These are phyloP conservation scores for Thyatira batis DNA, from an alignment of 2,888 invertebrate genomes.

Conservation along the genomic window DNA sequence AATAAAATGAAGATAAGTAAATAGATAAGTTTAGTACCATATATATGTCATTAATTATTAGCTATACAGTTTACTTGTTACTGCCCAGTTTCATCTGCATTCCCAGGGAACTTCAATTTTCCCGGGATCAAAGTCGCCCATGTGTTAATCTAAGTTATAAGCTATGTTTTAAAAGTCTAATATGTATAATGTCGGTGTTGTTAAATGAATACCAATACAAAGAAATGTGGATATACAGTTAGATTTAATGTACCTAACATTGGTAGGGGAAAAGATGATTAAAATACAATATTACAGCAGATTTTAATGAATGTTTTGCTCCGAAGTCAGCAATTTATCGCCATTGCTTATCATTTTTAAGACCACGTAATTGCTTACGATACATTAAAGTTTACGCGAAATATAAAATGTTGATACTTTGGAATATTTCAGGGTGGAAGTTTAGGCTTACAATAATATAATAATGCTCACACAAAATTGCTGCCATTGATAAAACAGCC, in stretches of 20 bases:
- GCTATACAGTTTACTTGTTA: too few relatives aligned
- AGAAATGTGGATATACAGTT: too few relatives aligned
- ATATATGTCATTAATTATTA: too few relatives aligned
- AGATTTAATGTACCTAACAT: neutral
- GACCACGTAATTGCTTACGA: constrained; percentile 49
- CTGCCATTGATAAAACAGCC: constrained; percentile 94
- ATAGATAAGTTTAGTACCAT: too few relatives aligned
- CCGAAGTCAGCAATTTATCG: constrained; percentile 25
- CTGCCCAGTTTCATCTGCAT: too few relatives aligned
- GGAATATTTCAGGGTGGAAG: neutral
- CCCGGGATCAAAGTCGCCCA: too few relatives aligned
- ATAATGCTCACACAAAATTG: constrained; percentile 92
- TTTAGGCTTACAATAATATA: constrained; percentile 4
- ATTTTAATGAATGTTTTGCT: neutral
- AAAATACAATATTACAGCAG: neutral
- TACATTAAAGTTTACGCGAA: constrained; percentile 10
- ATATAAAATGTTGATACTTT: neutral
- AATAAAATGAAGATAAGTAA: too few relatives aligned
- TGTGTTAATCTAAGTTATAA: too few relatives aligned
- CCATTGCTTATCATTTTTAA: constrained; percentile 18
- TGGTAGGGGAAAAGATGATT: neutral
- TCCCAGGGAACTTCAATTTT: too few relatives aligned
- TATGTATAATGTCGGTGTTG: neutral
- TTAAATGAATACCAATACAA: neutral
- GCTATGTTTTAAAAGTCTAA: too few relatives aligned